These are phyloP conservation scores for Latheticus oryzae DNA, from an alignment of 2,888 invertebrate species.

Conservation along the genomic window DNA sequence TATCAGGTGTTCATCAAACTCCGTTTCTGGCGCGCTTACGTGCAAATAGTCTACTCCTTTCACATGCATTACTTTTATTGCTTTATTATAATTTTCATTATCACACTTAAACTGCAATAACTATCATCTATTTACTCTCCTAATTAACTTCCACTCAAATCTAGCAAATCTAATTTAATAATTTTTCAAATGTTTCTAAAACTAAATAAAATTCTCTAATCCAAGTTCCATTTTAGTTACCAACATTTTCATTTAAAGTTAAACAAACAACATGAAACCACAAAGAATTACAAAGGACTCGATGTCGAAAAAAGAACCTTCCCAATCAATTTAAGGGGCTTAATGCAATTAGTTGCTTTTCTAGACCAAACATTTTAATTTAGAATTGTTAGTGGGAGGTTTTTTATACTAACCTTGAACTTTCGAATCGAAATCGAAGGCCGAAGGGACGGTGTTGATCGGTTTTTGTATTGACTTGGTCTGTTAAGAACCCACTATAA, in stretches of 20 bases:
- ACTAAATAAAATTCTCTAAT: not conserved
- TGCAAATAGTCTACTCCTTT: slow-evolving; percentile 14
- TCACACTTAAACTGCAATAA: no score
- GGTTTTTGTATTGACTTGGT: slow-evolving; percentile 5
- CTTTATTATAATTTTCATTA: slow-evolving; percentile 15
- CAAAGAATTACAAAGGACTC: slow-evolving; percentile 15
- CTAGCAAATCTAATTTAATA: no score
- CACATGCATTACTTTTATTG: slow-evolving; percentile 29
- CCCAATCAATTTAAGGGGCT: slow-evolving; percentile 18
- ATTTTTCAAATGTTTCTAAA: not conserved
- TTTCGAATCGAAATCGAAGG: slow-evolving; percentile 10
- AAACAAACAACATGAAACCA: slow-evolving; percentile 18
- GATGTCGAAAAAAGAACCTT: slow-evolving; percentile 9
- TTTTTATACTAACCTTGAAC: slow-evolving; percentile 19
- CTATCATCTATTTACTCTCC: no score
- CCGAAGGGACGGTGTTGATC: slow-evolving; percentile 4
- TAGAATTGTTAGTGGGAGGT: slow-evolving; percentile 12
- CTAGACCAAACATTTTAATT: slow-evolving; percentile 25
- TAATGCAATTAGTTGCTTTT: slow-evolving; percentile 33
- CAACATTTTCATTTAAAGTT: slow-evolving; percentile 10
- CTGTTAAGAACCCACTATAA: slow-evolving; percentile 23
- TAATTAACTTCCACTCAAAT: no score
- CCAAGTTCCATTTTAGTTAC: not conserved
- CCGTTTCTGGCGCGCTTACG: slow-evolving; percentile 15
- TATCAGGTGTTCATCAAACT: slow-evolving; percentile 31